phyloP scores from a whole-genome alignment of 2,113 vertebrate genomes.

The Capra hircus region DNA sequence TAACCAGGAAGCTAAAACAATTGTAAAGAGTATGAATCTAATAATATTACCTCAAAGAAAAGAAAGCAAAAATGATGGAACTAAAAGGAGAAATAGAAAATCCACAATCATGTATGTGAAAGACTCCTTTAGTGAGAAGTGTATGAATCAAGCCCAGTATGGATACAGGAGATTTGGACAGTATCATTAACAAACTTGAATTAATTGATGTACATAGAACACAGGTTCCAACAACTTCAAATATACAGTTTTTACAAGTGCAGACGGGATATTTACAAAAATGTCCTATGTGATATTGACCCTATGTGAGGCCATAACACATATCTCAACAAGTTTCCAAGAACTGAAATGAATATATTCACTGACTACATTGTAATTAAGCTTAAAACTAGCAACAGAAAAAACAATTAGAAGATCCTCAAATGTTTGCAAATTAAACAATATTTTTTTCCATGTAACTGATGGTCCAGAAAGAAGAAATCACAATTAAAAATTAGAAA shows the following conservation, averaged over 20 bases:
- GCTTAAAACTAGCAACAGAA: background rate
- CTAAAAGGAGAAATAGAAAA: background rate
- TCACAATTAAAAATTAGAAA: constrained; percentile 12
- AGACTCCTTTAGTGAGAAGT: background rate
- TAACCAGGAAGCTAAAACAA: background rate
- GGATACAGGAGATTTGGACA: background rate
- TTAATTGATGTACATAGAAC: background rate
- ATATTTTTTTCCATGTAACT: background rate
- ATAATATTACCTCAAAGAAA: background rate
- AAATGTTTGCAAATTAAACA: background rate
- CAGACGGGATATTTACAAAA: background rate
- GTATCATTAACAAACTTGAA: background rate
- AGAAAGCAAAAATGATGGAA: background rate
- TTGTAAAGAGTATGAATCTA: background rate
- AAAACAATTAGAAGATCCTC: background rate
- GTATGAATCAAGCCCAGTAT: background rate
- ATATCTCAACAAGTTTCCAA: background rate
- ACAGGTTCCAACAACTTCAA: background rate
- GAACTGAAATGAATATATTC: background rate
- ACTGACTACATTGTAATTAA: background rate
- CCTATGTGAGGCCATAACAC: background rate
- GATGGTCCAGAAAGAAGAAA: background rate
- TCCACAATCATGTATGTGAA: background rate
- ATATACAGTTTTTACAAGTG: background rate
- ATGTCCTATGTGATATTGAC: background rate